These are phyloP conservation scores for Ellobium chinense DNA, from an alignment of 2,888 invertebrate species.

Conservation along the genomic window DNA sequence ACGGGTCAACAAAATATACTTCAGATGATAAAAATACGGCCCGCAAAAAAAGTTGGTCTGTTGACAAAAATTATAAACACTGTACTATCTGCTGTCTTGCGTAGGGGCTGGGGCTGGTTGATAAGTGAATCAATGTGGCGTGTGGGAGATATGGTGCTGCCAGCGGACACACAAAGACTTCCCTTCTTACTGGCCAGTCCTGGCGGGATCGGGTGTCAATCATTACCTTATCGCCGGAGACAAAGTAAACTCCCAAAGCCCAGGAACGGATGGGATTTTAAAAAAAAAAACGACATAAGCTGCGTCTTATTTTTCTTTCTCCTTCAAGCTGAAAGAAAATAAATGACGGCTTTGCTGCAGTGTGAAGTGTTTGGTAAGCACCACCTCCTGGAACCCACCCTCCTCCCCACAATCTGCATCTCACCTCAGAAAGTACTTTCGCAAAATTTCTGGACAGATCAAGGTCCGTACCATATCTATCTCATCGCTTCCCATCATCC, in stretches of 20 bases:
- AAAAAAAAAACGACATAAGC: too few species aligned
- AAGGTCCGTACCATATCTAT: too few species aligned
- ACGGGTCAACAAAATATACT: neutral
- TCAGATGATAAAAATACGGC: neutral
- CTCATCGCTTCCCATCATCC: too few species aligned
- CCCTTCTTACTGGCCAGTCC: conserved; percentile 16
- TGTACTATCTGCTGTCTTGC: neutral
- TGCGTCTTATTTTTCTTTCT: too few species aligned
- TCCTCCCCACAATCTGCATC: too few species aligned
- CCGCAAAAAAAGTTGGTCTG: neutral
- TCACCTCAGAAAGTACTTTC: too few species aligned
- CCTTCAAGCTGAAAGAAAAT: too few species aligned
- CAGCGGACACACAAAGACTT: conserved; percentile 5
- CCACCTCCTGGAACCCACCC: too few species aligned
- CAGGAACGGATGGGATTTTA: too few species aligned
- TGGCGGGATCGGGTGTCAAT: conserved; percentile 17
- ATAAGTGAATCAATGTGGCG: neutral
- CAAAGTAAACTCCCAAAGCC: conserved; percentile 23
- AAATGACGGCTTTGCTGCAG: too few species aligned
- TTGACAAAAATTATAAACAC: neutral
- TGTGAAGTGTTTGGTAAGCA: too few species aligned
- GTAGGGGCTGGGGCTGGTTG: neutral
- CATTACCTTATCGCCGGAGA: conserved; percentile 6
- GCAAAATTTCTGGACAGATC: too few species aligned
- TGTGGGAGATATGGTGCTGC: neutral